A percentile compares a stretch with the other conserved stretches of the same genome.
Evolutionary conservation across 2,888 invertebrate species (phyloP).

Genomic region (Orchesella flavescens): DNA sequence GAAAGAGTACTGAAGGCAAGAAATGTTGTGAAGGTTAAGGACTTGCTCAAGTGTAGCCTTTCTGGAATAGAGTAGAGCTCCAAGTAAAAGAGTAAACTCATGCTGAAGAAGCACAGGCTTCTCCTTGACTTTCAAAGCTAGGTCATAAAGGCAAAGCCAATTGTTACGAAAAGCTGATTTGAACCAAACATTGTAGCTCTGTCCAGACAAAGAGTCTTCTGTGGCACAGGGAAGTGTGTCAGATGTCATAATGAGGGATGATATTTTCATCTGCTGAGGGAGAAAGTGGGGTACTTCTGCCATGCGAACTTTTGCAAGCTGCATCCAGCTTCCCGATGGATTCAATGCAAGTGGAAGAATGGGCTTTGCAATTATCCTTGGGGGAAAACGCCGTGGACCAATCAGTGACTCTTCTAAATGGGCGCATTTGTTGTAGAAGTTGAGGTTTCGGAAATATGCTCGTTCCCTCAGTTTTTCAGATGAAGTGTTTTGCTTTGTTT

Average conservation of each 20-base stretch:
- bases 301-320: too few species aligned
- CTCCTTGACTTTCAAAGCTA: constrained; percentile 14
- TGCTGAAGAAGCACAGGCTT: constrained; percentile 12
- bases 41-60: background rate
- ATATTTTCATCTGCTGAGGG: background rate
- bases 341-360: too few species aligned
- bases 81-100: background rate
- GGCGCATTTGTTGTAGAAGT: constrained; percentile 18
- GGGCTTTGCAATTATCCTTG: background rate
- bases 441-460: constrained; percentile 9
- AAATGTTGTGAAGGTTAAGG: background rate
- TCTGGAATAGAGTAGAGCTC: background rate
- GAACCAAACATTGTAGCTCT: background rate
- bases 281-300: too few species aligned
- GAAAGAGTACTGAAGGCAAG: background rate
- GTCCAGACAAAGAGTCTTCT: too few species aligned
- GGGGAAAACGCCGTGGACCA: background rate
- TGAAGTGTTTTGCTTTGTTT: background rate
- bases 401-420: background rate
- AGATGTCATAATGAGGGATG: background rate
- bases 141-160: constrained; percentile 18
- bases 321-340: too few species aligned
- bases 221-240: too few species aligned
- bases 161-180: background rate
- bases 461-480: background rate